A percentile compares a stretch with the other conserved stretches of the same genome.
These are phyloP conservation scores for Linyphia triangularis DNA, from an alignment of 2,888 invertebrate species.

Conservation along the genomic window DNA sequence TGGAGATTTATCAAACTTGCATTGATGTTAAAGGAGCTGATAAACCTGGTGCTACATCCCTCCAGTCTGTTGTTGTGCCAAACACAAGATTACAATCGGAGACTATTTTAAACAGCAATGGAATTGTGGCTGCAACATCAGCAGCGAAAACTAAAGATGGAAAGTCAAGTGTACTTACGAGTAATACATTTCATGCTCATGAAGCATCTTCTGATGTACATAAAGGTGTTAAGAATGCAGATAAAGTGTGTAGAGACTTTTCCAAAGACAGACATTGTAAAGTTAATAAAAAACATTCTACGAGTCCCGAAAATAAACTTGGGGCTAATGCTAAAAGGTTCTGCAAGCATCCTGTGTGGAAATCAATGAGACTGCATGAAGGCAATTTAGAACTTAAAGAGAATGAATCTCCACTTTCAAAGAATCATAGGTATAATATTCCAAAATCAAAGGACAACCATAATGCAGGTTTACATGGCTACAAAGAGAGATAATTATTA, in stretches of 20 bases:
- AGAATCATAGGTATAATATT: slow-evolving; percentile 10
- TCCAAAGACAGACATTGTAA: neutral
- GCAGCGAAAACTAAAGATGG: neutral
- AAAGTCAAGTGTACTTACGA: neutral
- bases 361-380: neutral
- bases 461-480: neutral
- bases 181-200: neutral
- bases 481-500: neutral
- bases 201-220: neutral
- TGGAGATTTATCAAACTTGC: neutral
- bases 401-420: neutral
- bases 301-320: slow-evolving; percentile 17
- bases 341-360: neutral
- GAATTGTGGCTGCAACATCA: neutral
- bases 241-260: neutral
- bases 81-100: slow-evolving; percentile 2
- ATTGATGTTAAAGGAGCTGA: neutral
- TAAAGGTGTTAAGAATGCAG: neutral
- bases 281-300: slow-evolving; percentile 21
- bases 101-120: too few relatives aligned
- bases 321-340: slow-evolving; percentile 19
- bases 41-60: neutral
- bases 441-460: neutral
- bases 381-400: neutral
- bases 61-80: slow-evolving; percentile 69